These are phyloP conservation scores for Melierax canorus DNA, from an alignment of 2,113 vertebrate species.

Conservation along the genomic window DNA sequence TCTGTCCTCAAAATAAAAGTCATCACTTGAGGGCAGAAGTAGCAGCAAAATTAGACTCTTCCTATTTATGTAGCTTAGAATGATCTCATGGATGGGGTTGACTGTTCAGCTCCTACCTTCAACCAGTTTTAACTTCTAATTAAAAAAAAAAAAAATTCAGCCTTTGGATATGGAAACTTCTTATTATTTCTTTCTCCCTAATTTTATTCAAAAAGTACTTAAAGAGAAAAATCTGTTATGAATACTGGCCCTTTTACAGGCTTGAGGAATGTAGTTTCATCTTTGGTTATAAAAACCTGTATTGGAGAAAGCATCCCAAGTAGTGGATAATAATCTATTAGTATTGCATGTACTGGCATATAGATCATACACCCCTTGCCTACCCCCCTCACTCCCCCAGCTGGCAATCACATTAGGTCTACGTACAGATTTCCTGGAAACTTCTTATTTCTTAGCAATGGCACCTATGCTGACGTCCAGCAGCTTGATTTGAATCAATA, in stretches of 20 bases:
- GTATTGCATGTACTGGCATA: neutral
- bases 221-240: neutral
- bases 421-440: neutral
- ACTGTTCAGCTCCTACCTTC: neutral
- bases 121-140: neutral
- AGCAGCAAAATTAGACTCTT: neutral
- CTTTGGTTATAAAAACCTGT: neutral
- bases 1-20: neutral
- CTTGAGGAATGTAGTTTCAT: neutral
- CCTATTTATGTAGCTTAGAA: neutral
- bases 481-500: slow-evolving; percentile 44
- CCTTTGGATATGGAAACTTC: neutral
- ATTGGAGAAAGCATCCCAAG: neutral
- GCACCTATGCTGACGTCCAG: neutral
- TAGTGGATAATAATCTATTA: neutral
- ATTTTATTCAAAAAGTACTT: neutral
- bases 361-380: neutral
- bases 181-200: neutral
- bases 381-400: no score
- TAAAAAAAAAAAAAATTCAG: neutral
- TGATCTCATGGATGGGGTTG: neutral
- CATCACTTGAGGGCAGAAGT: neutral
- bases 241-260: neutral
- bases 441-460: slow-evolving; percentile 30
- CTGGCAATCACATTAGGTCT: neutral